These are phyloP conservation scores for Sycophaga agraensis DNA, from an alignment of 1,140 invertebrate genomes.

Conservation along the genomic window DNA sequence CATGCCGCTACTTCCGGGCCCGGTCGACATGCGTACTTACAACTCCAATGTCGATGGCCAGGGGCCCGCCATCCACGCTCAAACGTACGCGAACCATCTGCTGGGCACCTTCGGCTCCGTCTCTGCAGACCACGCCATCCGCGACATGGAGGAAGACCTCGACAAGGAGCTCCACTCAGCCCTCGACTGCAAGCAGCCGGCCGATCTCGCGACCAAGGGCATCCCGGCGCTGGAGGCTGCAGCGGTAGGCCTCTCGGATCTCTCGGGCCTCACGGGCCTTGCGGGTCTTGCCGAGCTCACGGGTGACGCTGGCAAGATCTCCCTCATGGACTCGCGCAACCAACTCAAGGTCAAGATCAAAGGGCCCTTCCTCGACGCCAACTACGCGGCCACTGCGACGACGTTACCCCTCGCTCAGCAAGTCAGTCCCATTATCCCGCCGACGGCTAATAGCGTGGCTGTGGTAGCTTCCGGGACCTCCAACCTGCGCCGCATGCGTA, in stretches of 20 bases:
- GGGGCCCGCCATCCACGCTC: slow-evolving; percentile 58
- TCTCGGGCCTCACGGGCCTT: no score
- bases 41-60: slow-evolving; percentile 58
- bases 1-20: slow-evolving; percentile 74
- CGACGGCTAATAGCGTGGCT: slow-evolving; percentile 51
- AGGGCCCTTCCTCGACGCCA: slow-evolving; percentile 79
- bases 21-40: slow-evolving; percentile 86
- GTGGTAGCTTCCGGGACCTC: slow-evolving; percentile 60
- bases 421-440: slow-evolving; percentile 56
- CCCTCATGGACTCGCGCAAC: slow-evolving; percentile 74
- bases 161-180: slow-evolving; percentile 74
- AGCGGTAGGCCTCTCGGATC: neutral
- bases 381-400: slow-evolving; percentile 65
- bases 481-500: slow-evolving; percentile 81
- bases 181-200: slow-evolving; percentile 61
- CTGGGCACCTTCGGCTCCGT: slow-evolving; percentile 58
- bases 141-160: slow-evolving; percentile 74
- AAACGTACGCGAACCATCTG: slow-evolving; percentile 65
- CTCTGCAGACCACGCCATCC: slow-evolving; percentile 66
- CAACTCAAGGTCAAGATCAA: slow-evolving; percentile 90
- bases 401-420: slow-evolving; percentile 57
- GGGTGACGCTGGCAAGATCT: slow-evolving; percentile 64
- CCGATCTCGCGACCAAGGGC: slow-evolving; percentile 34
- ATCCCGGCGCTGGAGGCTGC: slow-evolving; percentile 33
- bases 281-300: slow-evolving; percentile 16